Percentiles rank a stretch among this genome's conserved stretches.
phyloP scores from a whole-genome alignment of 92 coral and sea anemone genomes.

The Isaurus tuberculatus region DNA sequence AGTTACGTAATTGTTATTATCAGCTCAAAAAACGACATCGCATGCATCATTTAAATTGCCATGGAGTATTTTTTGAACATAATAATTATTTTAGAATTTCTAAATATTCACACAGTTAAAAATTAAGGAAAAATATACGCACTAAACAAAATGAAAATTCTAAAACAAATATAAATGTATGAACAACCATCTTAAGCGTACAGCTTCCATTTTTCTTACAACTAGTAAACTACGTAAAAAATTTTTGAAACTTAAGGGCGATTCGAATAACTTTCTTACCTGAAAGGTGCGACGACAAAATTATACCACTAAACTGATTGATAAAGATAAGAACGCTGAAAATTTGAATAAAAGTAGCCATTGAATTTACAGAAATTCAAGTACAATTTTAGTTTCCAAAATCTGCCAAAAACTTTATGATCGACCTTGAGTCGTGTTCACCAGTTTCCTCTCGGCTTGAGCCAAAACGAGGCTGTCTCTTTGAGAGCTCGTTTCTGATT shows the following conservation, averaged over 20 bases:
- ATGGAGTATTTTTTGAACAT: no score
- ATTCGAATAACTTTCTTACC: neutral
- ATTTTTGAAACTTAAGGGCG: neutral
- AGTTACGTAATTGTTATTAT: no score
- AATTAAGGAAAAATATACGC: no score
- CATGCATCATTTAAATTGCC: no score
- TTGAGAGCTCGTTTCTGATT: conserved; percentile 4
- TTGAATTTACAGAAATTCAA: neutral
- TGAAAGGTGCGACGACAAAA: neutral
- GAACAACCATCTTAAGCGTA: no score
- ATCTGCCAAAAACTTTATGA: neutral
- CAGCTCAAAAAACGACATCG: no score
- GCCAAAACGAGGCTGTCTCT: conserved; percentile 14
- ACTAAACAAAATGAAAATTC: no score
- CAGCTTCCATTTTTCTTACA: neutral
- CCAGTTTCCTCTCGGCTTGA: conserved; percentile 25
- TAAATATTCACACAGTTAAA: no score
- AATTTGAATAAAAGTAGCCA: conserved; percentile 8
- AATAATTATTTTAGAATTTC: no score
- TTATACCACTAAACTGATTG: neutral
- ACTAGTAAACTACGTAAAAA: neutral
- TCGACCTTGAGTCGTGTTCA: neutral
- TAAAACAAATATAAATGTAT: no score
- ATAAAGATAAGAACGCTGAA: neutral
- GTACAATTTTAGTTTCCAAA: neutral